These are phyloP conservation scores for Cyclopterus lumpus DNA, from an alignment of 2,797 vertebrate genomes.

Conservation along the genomic window DNA sequence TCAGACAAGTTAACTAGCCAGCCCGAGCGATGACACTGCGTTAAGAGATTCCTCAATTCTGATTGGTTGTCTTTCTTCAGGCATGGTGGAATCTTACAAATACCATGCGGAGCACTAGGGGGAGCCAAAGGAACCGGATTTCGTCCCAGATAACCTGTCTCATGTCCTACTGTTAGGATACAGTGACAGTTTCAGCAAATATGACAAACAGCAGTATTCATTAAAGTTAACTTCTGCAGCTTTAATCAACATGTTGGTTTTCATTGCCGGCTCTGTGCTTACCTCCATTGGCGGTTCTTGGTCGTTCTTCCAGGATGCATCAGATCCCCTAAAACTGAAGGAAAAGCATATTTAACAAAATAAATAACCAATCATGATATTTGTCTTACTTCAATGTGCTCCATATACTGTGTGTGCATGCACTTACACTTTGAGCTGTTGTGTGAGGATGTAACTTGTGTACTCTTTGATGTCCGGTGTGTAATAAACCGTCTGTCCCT, in stretches of 20 bases:
- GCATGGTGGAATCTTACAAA: neutral
- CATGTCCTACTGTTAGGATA: neutral
- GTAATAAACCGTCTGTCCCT: slow-evolving; percentile 88
- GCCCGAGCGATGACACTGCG: neutral
- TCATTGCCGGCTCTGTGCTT: slow-evolving; percentile 28
- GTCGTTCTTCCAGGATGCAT: slow-evolving; percentile 97
- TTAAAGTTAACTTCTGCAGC: neutral
- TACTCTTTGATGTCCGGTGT: slow-evolving; percentile 89
- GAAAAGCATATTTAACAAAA: slow-evolving; percentile 4
- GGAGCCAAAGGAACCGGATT: neutral
- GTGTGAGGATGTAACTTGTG: slow-evolving; percentile 92
- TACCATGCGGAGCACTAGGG: neutral
- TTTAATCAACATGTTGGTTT: neutral
- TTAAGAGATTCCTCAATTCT: neutral
- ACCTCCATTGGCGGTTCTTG: slow-evolving; percentile 93
- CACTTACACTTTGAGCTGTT: slow-evolving; percentile 88
- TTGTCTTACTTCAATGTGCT: neutral
- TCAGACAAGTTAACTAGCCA: neutral
- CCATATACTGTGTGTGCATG: neutral
- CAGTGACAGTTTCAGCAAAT: neutral
- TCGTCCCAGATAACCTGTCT: neutral
- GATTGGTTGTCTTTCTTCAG: neutral
- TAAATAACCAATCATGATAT: neutral
- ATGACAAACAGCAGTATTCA: neutral
- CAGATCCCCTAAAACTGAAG: slow-evolving; percentile 90